Evolutionary conservation across 2,113 vertebrate species (phyloP).

Genomic region (Brachypteracias leptosomus): DNA sequence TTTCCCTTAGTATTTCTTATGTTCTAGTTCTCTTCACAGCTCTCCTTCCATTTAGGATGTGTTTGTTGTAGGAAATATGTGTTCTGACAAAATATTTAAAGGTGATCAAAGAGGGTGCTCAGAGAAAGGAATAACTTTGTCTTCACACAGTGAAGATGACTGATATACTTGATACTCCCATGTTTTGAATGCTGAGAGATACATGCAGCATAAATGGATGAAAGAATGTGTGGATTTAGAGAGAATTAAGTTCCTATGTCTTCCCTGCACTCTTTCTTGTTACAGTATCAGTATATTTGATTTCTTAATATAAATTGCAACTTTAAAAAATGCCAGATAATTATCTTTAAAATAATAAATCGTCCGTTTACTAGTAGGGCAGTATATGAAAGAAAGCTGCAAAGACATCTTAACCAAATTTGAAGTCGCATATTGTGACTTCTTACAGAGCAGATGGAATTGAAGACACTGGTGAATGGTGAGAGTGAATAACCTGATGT

Average conservation of each 20-base stretch:
- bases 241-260: neutral
- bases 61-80: neutral
- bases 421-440: neutral
- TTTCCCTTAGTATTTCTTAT: neutral
- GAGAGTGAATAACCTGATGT: neutral
- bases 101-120: neutral
- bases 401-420: neutral
- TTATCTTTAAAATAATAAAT: neutral
- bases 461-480: neutral
- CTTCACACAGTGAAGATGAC: neutral
- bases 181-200: neutral
- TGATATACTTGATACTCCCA: neutral
- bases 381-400: neutral
- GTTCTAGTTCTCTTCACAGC: neutral
- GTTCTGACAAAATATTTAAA: conserved; percentile 20
- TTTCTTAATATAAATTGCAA: neutral
- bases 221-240: neutral
- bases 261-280: neutral
- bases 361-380: neutral
- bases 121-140: neutral
- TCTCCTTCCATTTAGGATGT: neutral
- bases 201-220: neutral
- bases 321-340: neutral
- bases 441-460: too few species aligned
- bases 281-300: neutral